A percentile compares a stretch with the other conserved stretches of the same genome.
phyloP scores from a whole-genome alignment of 2,113 vertebrate genomes.

The Harpagus bidentatus region DNA sequence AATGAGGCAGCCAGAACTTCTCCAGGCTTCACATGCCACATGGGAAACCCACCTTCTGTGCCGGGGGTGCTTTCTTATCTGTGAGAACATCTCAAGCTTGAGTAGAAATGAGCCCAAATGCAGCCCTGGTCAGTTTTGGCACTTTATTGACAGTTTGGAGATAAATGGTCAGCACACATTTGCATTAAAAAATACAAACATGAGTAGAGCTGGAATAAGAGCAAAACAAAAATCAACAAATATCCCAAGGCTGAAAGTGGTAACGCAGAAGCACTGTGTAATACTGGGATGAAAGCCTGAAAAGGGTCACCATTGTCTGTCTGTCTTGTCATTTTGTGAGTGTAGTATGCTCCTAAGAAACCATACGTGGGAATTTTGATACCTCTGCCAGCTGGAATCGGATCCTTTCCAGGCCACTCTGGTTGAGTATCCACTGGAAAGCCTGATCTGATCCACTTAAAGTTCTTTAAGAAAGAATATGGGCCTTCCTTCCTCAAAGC shows the following conservation, averaged over 20 bases:
- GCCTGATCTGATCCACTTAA: not conserved
- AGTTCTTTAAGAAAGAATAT: not conserved
- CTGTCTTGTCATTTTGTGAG: not conserved
- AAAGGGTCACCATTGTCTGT: not conserved
- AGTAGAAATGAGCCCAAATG: not conserved
- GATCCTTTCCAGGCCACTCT: not conserved
- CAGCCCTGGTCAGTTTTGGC: not conserved
- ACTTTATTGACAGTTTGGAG: not conserved
- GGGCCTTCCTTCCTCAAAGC: not conserved
- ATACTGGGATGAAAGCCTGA: not conserved
- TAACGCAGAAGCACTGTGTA: not conserved
- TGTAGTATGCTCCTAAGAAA: not conserved
- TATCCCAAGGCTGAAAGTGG: not conserved
- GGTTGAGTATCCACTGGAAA: not conserved
- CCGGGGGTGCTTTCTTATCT: not conserved
- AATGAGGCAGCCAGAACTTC: not conserved
- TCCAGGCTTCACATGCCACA: not conserved
- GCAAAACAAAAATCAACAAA: not conserved
- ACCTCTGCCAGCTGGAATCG: not conserved
- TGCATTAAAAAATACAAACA: not conserved
- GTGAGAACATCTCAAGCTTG: not conserved
- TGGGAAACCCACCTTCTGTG: not conserved
- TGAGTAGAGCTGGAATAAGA: not conserved
- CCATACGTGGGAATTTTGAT: not conserved
- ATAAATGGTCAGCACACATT: not conserved